Percentiles rank a stretch among this genome's conserved stretches.
phyloP scores from a whole-genome alignment of 1,140 invertebrate genomes.

The Babylonia areolata region DNA sequence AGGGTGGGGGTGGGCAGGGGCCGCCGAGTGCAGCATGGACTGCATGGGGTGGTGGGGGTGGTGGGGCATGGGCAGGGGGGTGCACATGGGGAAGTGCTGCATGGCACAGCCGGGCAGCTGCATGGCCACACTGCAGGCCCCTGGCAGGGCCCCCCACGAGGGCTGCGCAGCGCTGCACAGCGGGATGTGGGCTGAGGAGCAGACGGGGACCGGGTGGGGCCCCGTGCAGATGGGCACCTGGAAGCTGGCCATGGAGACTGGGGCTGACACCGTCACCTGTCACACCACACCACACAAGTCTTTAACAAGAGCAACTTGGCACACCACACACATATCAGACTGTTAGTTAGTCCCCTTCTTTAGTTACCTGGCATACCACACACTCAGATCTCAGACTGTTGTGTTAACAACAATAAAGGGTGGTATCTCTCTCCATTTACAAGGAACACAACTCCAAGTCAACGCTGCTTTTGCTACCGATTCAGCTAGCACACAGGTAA shows the following conservation, averaged over 20 bases:
- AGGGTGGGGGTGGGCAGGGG: slow-evolving; percentile 51
- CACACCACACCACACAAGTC: too few species aligned
- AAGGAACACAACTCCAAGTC: too few species aligned
- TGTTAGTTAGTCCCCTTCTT: too few species aligned
- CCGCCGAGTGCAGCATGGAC: slow-evolving; percentile 77
- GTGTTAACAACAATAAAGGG: too few species aligned
- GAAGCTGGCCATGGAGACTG: slow-evolving; percentile 79
- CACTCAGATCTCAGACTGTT: too few species aligned
- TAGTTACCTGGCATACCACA: too few species aligned
- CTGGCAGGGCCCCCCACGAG: slow-evolving; percentile 54
- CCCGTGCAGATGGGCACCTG: slow-evolving; percentile 72
- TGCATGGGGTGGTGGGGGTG: slow-evolving; percentile 52
- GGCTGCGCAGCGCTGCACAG: slow-evolving; percentile 69
- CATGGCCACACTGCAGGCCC: slow-evolving; percentile 40
- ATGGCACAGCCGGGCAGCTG: slow-evolving; percentile 65
- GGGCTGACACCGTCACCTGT: slow-evolving; percentile 81
- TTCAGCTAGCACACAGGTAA: too few species aligned
- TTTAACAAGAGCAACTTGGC: too few species aligned
- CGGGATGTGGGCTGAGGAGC: slow-evolving; percentile 66
- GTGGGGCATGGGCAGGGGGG: slow-evolving; percentile 63
- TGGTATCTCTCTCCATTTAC: too few species aligned
- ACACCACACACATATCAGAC: too few species aligned
- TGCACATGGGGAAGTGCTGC: slow-evolving; percentile 73
- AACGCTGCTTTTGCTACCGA: too few species aligned
- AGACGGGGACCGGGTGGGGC: slow-evolving; percentile 69